Evolutionary conservation across 1,140 invertebrate species (phyloP).

Genomic region (Temnothorax longispinosus): DNA sequence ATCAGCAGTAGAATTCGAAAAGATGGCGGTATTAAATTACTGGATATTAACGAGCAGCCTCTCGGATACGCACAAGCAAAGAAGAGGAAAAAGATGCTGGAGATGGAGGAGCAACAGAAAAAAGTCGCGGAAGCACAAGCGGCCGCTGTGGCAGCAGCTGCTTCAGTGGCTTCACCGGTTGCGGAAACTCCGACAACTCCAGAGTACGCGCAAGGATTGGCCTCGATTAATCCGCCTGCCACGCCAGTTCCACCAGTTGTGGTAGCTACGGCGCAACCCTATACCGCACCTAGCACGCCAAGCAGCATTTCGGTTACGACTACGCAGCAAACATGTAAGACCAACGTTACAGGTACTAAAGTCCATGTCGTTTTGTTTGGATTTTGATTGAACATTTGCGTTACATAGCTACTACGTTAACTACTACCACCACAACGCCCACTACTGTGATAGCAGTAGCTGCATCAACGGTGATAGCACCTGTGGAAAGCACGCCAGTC

Average conservation of each 20-base stretch:
- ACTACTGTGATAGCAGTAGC: slow-evolving; percentile 77
- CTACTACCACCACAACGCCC: slow-evolving; percentile 68
- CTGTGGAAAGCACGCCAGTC: slow-evolving; percentile 79
- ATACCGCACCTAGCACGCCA: slow-evolving; percentile 78
- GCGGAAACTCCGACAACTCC: slow-evolving; percentile 86
- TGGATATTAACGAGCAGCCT: slow-evolving; percentile 97
- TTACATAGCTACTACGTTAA: slow-evolving; percentile 76
- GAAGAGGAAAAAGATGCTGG: slow-evolving; percentile 87
- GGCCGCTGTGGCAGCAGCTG: slow-evolving; percentile 83
- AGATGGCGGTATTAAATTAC: slow-evolving; percentile 96
- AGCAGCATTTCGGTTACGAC: slow-evolving; percentile 71
- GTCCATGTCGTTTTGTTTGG: background rate
- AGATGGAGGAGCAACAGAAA: slow-evolving; percentile 92
- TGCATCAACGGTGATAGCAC: slow-evolving; percentile 77
- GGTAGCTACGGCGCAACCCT: slow-evolving; percentile 74
- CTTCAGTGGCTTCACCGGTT: slow-evolving; percentile 83
- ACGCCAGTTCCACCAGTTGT: slow-evolving; percentile 73
- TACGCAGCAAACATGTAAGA: slow-evolving; percentile 78
- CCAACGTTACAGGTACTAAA: background rate
- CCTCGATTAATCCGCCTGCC: slow-evolving; percentile 84
- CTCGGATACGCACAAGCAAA: slow-evolving; percentile 89
- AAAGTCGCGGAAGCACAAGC: slow-evolving; percentile 88
- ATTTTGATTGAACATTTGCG: slow-evolving; percentile 47
- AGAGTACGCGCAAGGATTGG: slow-evolving; percentile 93
- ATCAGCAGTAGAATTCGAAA: slow-evolving; percentile 88